Base-by-base conservation (phyloP, 2,888 invertebrate genomes). In the Allygus modestus region DNA sequence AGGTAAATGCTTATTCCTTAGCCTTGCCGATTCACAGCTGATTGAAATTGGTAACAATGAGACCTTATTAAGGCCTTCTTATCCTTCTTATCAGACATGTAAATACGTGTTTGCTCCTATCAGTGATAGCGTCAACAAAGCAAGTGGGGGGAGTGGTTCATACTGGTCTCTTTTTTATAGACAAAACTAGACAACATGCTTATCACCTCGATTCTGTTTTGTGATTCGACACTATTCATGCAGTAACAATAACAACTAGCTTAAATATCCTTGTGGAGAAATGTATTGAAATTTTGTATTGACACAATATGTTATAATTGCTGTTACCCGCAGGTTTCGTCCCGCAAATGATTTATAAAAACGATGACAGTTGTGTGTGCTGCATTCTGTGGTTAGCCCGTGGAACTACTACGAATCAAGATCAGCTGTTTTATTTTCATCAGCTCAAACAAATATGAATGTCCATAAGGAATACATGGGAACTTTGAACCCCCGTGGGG, bases 151-250 rank as follows among this genome's bases (percentile, higher is more conserved):
- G 1, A 26, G 31, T 31, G 69, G 69, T 31, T 31, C 69, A 5
- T 15, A 69, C n/a, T 69, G 33, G 69, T 28, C 69, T 69, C 33
- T 69, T 69, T 15, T 69, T 69, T 31, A 17, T 69, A 5, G 69
- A 69, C 20, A 69, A 69, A 69, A 69, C 9, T 23, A 28, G 33
- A 1, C 31, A 31, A 20, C n/a, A 17, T n/a, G 33, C 69, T 69
- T 69, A 69, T 31, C 69, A 69, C 37, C 33, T 69, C 15, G 69
- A 69, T 69, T 69, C 69, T 31, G 20, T 69, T 15, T 28, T 17
- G 15, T 2, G n/a, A 0, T 69, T 31, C 1, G 31, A 69, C 17
- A 4, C n/a, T 23, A 9, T 31, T 5, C 26, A 4, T 9, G 69
- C 69, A 7, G 0, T 28, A 0, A 31, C 2, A 9, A 17, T 17